Conservation (phyloP, 2,888 invertebrate species). For the Meganola albula region DNA sequence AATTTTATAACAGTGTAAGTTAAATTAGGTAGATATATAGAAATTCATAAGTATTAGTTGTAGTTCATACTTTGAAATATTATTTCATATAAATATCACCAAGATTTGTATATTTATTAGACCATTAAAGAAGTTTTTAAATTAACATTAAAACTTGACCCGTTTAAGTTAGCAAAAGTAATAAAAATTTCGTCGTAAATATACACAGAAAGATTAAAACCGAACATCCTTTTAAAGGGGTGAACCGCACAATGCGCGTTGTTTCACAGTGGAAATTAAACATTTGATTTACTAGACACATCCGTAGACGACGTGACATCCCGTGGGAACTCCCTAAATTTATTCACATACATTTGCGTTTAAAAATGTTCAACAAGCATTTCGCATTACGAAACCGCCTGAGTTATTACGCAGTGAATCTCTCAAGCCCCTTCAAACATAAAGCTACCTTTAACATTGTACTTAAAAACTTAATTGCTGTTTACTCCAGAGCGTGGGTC, state of each 20-base stretch:
- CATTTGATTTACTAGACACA: conserved; percentile 63
- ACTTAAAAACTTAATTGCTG: conserved; percentile 45
- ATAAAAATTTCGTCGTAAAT: conserved; percentile 23
- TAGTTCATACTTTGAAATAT: too few species aligned
- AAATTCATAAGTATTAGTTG: too few species aligned
- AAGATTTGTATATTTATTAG: too few species aligned
- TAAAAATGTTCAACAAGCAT: conserved; percentile 47
- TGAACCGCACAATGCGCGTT: conserved; percentile 48
- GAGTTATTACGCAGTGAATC: conserved; percentile 37
- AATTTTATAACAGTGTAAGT: too few species aligned
- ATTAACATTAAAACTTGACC: too few species aligned
- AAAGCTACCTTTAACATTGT: conserved; percentile 43
- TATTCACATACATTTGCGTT: conserved; percentile 38
- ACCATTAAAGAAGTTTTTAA: too few species aligned
- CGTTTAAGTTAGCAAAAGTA: conserved; percentile 17
- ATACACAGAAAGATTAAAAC: conserved; percentile 26
- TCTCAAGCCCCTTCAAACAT: conserved; percentile 30
- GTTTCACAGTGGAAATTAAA: conserved; percentile 63
- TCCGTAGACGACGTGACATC: conserved; percentile 49
- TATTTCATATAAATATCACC: too few species aligned
- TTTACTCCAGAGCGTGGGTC: conserved; percentile 34
- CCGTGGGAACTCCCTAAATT: conserved; percentile 47
- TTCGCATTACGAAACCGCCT: conserved; percentile 39
- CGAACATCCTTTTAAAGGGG: conserved; percentile 37
- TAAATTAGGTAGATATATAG: too few species aligned